These are phyloP conservation scores for Enteromius viviparus DNA, from an alignment of 2,797 vertebrate species.

Conservation along the genomic window DNA sequence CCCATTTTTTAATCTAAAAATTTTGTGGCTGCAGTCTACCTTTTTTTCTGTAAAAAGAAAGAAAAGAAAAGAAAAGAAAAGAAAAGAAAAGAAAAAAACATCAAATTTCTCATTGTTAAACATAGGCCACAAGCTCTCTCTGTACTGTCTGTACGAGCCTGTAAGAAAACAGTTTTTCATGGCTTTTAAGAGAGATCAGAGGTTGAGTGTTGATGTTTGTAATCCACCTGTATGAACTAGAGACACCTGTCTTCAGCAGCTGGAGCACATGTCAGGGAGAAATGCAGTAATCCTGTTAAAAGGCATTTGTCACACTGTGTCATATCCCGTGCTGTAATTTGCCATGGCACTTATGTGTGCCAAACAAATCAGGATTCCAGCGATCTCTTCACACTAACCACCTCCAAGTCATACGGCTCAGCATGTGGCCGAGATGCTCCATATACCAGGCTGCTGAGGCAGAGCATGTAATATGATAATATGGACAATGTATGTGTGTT, in stretches of 20 bases:
- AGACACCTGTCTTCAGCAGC: slow-evolving; percentile 15
- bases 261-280: neutral
- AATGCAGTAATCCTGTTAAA: slow-evolving; percentile 14
- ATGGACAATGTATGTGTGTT: neutral
- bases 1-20: neutral
- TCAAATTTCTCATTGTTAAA: neutral
- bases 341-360: neutral
- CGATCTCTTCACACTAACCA: neutral
- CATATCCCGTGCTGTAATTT: slow-evolving; percentile 5
- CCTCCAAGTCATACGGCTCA: neutral
- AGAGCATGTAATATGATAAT: slow-evolving; percentile 28
- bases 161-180: neutral
- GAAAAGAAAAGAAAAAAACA: neutral
- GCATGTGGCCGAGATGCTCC: slow-evolving; percentile 8
- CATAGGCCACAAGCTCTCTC: neutral
- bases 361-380: neutral
- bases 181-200: slow-evolving; percentile 32
- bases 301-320: slow-evolving; percentile 17
- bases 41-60: neutral
- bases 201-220: slow-evolving; percentile 7
- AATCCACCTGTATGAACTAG: neutral
- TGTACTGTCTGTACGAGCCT: neutral
- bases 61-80: too few relatives aligned
- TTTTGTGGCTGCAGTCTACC: neutral
- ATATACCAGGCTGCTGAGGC: neutral